phyloP scores from a whole-genome alignment of 2,797 vertebrate genomes.

The Jordanella pulchra region DNA sequence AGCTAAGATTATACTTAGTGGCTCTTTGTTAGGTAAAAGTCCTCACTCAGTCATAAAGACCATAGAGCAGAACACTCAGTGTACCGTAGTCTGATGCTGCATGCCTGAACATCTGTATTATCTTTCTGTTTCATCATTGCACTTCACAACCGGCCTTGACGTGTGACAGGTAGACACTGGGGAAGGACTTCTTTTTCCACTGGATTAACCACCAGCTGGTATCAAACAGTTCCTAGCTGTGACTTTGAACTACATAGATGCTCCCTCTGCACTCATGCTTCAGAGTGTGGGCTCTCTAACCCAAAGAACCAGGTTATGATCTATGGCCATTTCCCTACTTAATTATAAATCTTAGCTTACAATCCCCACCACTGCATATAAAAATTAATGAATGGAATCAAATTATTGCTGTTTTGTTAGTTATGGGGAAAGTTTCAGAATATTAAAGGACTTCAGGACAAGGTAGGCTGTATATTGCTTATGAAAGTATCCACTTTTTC shows the following conservation, averaged over 20 bases:
- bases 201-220: slow-evolving; percentile 54
- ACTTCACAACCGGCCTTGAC: slow-evolving; percentile 35
- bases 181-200: slow-evolving; percentile 38
- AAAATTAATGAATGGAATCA: slow-evolving; percentile 6
- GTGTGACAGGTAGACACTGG: slow-evolving; percentile 32
- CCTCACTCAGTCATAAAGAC: slow-evolving; percentile 13
- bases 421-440: neutral
- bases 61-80: slow-evolving; percentile 30
- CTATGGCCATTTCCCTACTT: slow-evolving; percentile 44
- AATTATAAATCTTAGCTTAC: slow-evolving; percentile 29
- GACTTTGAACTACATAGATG: slow-evolving; percentile 53
- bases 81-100: slow-evolving; percentile 11
- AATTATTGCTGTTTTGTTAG: neutral
- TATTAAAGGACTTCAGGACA: neutral
- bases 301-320: slow-evolving; percentile 49
- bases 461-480: neutral
- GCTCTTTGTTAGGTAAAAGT: slow-evolving; percentile 9
- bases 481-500: neutral
- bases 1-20: slow-evolving; percentile 4
- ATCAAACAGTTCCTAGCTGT: slow-evolving; percentile 37
- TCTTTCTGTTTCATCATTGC: slow-evolving; percentile 32
- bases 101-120: slow-evolving; percentile 31
- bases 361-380: slow-evolving; percentile 13
- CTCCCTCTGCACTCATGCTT: slow-evolving; percentile 46
- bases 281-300: slow-evolving; percentile 26